phyloP scores from a whole-genome alignment of 2,113 vertebrate genomes.

The Platycercus adscitus region DNA sequence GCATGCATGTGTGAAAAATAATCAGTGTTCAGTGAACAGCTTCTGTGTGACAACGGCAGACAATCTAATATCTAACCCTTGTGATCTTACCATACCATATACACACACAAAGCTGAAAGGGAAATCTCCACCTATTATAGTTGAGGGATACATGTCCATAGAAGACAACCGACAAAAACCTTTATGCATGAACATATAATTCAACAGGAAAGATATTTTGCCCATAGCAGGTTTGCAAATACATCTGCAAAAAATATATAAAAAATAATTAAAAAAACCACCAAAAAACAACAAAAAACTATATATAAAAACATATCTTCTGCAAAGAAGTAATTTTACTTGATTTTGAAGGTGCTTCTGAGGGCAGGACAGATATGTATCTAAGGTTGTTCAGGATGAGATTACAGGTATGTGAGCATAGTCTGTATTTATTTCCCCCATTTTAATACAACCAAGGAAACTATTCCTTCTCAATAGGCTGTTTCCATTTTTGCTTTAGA shows the following conservation, averaged over 20 bases:
- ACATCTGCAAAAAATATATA: not conserved
- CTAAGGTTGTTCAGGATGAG: not conserved
- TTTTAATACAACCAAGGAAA: not conserved
- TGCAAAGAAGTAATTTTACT: not conserved
- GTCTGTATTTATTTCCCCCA: not conserved
- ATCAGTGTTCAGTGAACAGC: not conserved
- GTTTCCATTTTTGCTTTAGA: slow-evolving; percentile 23
- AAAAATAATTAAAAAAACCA: too few species aligned
- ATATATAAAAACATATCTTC: not conserved
- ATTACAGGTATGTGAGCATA: too few species aligned
- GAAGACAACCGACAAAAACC: not conserved
- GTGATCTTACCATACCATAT: not conserved
- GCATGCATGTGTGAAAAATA: not conserved
- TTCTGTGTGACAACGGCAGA: not conserved
- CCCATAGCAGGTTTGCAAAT: not conserved
- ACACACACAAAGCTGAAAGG: not conserved
- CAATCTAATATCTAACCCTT: not conserved
- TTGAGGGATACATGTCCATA: not conserved
- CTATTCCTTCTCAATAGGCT: not conserved
- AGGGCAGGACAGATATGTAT: not conserved
- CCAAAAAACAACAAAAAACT: too few species aligned
- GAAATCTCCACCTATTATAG: not conserved
- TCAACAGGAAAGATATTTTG: not conserved
- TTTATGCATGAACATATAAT: not conserved
- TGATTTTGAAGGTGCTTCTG: not conserved